These are phyloP conservation scores for Drosophila demipolita DNA, from an alignment of 2,888 invertebrate species.

Conservation along the genomic window DNA sequence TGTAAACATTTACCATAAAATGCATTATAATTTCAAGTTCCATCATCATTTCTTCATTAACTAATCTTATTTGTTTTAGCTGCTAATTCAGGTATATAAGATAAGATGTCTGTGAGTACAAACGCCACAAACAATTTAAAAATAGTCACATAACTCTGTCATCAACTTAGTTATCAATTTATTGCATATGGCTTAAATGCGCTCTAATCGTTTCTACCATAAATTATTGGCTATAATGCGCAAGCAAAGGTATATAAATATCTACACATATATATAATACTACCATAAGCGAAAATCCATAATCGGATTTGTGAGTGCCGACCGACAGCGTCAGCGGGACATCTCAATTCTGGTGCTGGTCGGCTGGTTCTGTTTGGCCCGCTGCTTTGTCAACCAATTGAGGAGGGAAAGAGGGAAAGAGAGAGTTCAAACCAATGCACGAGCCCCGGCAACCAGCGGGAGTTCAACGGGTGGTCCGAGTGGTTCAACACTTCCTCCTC, in stretches of 20 bases:
- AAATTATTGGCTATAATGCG: conserved; percentile 66
- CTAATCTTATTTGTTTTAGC: conserved; percentile 17
- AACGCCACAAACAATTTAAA: not conserved
- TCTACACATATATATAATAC: not conserved
- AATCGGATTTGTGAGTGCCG: conserved; percentile 69
- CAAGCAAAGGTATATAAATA: conserved; percentile 12
- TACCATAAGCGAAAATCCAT: conserved; percentile 44
- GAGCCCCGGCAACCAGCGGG: conserved; percentile 65
- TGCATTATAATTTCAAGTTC: not conserved
- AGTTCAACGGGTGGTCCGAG: conserved; percentile 69
- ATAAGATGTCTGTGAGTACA: conserved; percentile 49
- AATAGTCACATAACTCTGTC: not conserved
- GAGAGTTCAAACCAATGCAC: conserved; percentile 55
- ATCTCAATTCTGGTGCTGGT: conserved; percentile 60
- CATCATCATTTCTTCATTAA: not conserved
- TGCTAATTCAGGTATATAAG: conserved; percentile 49
- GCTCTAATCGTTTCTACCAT: conserved; percentile 67
- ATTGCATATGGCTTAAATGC: conserved; percentile 21
- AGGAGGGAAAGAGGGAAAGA: not conserved
- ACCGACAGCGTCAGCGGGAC: conserved; percentile 68
- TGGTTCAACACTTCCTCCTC: conserved; percentile 64
- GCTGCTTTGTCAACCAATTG: conserved; percentile 14
- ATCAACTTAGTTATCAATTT: conserved; percentile 39
- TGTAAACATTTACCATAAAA: not conserved
- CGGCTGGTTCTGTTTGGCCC: conserved; percentile 10